Evolutionary conservation across 2,888 invertebrate genomes (phyloP), one percentile per base, ranked within the genome.

Genomic region (Plebejus argus): DNA sequence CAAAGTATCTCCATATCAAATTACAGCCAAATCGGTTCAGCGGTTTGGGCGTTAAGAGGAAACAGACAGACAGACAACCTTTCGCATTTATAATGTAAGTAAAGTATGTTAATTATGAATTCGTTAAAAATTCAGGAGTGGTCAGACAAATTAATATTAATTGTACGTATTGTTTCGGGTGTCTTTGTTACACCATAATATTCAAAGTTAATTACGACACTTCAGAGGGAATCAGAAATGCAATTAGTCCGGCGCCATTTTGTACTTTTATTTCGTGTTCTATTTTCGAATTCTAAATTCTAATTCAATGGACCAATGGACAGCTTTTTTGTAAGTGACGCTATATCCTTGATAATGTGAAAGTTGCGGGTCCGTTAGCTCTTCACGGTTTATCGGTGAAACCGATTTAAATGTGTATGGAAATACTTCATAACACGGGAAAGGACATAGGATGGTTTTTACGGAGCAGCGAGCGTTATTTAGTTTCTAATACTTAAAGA

Each of bases 221-320:
- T 89, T 90, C 90, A 90, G 87, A 90, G 87, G 81, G 90, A 91
- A 91, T 91, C 89, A 87, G 88, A 89, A 91, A 91, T 91, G 91
- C 90, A 91, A 91, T 91, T 89, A 91, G 87, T 87, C 18, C 89
- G 70, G 77, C 78, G 39, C 56, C 71, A 35, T 39, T 23, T 49
- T 71, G 77, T 35, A 77, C 56, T 77, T 77, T 77, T 71, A 77
- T 77, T 77, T 56, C 28, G 77, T 58, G 33, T 71, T 56, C 71
- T n/a, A 35, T 77, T 77, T 76, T 77, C 66, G 5, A 66, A 66
- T 66, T 33, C 66, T 15, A 66, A 12, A 18, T 28, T 28, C 66
- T 28, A 28, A 66, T 28, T 66, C 66, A 28, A 66, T 28, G 12
- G 61, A 61, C 61, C 61, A 23, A 61, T 61, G 28, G 28, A 66